A percentile compares a stretch with the other conserved stretches of the same genome.
These are phyloP conservation scores for Sardinella longiceps DNA, from an alignment of 2,797 vertebrate genomes.

Conservation along the genomic window DNA sequence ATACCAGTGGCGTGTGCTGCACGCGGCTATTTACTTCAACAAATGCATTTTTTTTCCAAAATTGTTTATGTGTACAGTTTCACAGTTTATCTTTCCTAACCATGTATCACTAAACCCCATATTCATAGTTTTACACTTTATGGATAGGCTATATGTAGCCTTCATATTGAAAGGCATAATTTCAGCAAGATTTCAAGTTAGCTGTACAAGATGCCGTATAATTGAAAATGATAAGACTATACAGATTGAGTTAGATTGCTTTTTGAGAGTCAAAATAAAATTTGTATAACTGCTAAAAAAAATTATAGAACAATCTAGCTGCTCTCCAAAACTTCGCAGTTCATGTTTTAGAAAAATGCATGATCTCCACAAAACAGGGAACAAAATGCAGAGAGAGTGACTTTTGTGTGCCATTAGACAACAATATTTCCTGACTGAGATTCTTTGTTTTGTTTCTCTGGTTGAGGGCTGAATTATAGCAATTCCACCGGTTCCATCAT, in stretches of 20 bases:
- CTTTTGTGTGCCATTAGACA: neutral
- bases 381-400: neutral
- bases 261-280: neutral
- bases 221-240: neutral
- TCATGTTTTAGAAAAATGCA: neutral
- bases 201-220: neutral
- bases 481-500: neutral
- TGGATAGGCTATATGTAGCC: neutral
- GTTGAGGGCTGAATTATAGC: neutral
- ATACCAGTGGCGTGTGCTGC: neutral
- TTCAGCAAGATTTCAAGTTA: neutral
- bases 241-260: neutral
- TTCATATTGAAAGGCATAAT: neutral
- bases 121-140: neutral
- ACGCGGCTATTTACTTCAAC: neutral
- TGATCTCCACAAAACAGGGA: neutral
- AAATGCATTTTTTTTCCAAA: neutral
- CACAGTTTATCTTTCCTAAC: neutral
- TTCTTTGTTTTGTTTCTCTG: constrained; percentile 1
- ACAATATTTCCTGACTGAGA: neutral
- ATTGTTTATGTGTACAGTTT: neutral
- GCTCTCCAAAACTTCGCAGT: neutral
- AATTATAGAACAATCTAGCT: neutral
- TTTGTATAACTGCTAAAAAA: neutral
- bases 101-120: neutral